phyloP scores from a whole-genome alignment of 1,140 invertebrate genomes.

The Radopholus similis region DNA sequence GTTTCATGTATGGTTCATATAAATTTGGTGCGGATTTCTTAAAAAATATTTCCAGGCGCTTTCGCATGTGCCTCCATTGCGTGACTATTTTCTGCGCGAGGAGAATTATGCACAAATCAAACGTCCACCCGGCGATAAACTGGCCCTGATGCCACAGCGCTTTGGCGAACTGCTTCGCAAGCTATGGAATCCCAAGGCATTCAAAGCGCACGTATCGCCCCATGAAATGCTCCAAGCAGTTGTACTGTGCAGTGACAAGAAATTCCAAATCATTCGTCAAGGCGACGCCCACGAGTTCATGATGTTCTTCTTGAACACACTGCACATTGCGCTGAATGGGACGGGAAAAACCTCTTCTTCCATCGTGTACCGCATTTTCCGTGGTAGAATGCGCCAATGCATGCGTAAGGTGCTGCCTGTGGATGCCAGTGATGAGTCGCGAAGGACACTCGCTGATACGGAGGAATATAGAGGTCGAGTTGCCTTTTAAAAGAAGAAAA shows the following conservation, averaged over 20 bases:
- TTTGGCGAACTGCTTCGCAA: constrained; percentile 96
- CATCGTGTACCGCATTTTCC: constrained; percentile 89
- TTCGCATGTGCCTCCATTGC: constrained; percentile 84
- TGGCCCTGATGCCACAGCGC: constrained; percentile 78
- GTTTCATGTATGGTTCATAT: constrained; percentile 71
- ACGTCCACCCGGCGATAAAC: constrained; percentile 83
- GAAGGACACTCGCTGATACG: constrained; percentile 72
- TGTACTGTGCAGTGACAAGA: constrained; percentile 93
- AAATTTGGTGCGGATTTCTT: constrained; percentile 18
- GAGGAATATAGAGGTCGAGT: constrained; percentile 74
- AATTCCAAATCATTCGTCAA: constrained; percentile 94
- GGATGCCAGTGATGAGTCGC: constrained; percentile 78
- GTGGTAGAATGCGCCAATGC: constrained; percentile 90
- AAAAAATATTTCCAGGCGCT: constrained; percentile 69
- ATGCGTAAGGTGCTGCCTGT: constrained; percentile 88
- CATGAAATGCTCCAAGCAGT: constrained; percentile 99
- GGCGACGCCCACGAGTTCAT: constrained; percentile 94
- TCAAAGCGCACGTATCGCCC: constrained; percentile 97
- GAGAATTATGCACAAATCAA: constrained; percentile 83
- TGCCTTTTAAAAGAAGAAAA: too few species aligned
- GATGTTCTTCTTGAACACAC: constrained; percentile 89
- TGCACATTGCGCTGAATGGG: constrained; percentile 80
- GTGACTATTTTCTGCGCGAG: constrained; percentile 90
- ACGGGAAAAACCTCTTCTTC: constrained; percentile 72
- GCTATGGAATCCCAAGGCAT: constrained; percentile 97